These are phyloP conservation scores for Siderastrea siderea DNA, from an alignment of 92 coral and sea anemone species.

Conservation along the genomic window DNA sequence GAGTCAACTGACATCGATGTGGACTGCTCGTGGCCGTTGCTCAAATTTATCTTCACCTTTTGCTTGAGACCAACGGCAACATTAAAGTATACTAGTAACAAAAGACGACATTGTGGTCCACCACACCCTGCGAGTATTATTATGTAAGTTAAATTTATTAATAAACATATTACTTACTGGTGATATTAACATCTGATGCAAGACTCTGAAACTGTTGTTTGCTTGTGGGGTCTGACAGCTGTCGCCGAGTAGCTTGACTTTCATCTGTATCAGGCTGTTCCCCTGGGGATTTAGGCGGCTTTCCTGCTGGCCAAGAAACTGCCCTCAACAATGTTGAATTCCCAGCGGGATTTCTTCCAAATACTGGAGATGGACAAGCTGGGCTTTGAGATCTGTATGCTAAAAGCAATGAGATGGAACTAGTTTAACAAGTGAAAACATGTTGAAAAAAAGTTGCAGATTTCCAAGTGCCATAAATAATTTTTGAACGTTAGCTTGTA, in stretches of 20 bases:
- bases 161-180: not conserved
- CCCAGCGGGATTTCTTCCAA: conserved; percentile 47
- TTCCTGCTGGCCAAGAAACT: conserved; percentile 81
- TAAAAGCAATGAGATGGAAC: conserved; percentile 4
- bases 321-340: conserved; percentile 68
- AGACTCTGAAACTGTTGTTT: conserved; percentile 69
- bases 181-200: conserved; percentile 55
- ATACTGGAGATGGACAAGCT: conserved; percentile 68
- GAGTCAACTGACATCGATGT: too few species aligned
- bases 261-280: conserved; percentile 46
- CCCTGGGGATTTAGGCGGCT: conserved; percentile 64
- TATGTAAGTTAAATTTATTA: too few species aligned
- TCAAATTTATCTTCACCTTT: too few species aligned
- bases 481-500: too few species aligned
- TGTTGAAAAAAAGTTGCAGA: not conserved
- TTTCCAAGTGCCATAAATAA: too few species aligned
- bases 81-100: too few species aligned
- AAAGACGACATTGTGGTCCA: too few species aligned
- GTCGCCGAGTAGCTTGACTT: conserved; percentile 37
- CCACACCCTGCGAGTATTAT: too few species aligned
- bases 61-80: too few species aligned
- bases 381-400: conserved; percentile 88
- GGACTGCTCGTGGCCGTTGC: too few species aligned
- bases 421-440: not conserved
- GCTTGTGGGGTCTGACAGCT: conserved; percentile 72